Conservation (phyloP, 2,888 invertebrate genomes). For the Embidobia sp. region DNA sequence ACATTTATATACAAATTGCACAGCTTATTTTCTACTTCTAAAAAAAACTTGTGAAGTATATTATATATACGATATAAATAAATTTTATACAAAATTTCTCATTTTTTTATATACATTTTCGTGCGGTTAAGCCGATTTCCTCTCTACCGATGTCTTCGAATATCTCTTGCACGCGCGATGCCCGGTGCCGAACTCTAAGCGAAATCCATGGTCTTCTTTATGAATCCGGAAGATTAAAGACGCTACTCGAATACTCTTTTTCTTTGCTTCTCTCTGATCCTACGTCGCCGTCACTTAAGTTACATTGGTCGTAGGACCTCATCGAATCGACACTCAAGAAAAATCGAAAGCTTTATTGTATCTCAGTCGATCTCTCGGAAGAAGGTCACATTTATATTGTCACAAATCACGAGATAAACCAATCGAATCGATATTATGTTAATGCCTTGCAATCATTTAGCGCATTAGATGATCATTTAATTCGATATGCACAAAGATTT, state of each 20-base stretch:
- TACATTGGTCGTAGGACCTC: constrained; percentile 44
- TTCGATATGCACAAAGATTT: too few species aligned
- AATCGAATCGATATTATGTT: constrained; percentile 34
- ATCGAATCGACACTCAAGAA: constrained; percentile 53
- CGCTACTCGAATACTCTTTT: constrained; percentile 71
- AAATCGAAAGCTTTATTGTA: constrained; percentile 58
- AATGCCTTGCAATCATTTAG: constrained; percentile 13
- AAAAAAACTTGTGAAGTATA: too few species aligned
- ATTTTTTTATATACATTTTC: constrained; percentile 76
- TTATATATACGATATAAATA: too few species aligned
- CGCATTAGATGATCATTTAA: constrained; percentile 1
- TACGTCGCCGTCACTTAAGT: constrained; percentile 45
- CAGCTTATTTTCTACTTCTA: too few species aligned
- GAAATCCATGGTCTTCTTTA: constrained; percentile 73
- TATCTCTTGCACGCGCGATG: constrained; percentile 70
- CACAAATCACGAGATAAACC: constrained; percentile 34
- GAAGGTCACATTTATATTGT: constrained; percentile 18
- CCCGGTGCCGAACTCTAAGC: constrained; percentile 76
- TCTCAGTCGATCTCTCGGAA: constrained; percentile 31
- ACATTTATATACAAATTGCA: too few species aligned
- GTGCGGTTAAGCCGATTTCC: constrained; percentile 80
- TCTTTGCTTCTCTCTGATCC: constrained; percentile 65
- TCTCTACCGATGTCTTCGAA: constrained; percentile 79
- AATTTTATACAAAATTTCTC: too few species aligned
- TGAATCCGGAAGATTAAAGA: constrained; percentile 79